phyloP scores from a whole-genome alignment of 2,113 vertebrate species.

The Hydrolagus affinis region DNA sequence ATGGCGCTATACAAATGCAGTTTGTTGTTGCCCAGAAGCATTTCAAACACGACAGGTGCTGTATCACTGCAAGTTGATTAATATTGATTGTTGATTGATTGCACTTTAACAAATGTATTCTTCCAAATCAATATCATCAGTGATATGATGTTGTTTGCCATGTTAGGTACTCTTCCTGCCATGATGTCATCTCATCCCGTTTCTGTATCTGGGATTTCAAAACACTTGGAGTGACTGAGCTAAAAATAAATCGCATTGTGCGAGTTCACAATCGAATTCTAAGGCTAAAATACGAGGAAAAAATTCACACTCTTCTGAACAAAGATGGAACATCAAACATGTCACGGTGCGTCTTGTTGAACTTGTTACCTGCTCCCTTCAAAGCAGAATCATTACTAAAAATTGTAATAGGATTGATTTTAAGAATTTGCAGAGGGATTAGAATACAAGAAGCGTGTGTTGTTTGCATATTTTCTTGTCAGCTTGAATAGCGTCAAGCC shows the following conservation, averaged over 20 bases:
- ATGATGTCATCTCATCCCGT: conserved; percentile 60
- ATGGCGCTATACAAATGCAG: too few species aligned
- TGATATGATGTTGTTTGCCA: conserved; percentile 1
- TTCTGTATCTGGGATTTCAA: conserved; percentile 66
- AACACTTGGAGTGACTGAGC: conserved; percentile 48
- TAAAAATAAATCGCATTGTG: conserved; percentile 63
- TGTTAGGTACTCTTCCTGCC: conserved; percentile 67
- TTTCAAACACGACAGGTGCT: too few species aligned
- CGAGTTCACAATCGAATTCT: conserved; percentile 66
- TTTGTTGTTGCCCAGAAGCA: too few species aligned
- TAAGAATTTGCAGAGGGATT: not conserved
- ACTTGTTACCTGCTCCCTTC: not conserved
- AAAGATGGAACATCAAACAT: conserved; percentile 42
- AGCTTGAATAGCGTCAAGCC: not conserved
- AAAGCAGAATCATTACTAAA: not conserved
- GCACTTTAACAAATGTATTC: not conserved
- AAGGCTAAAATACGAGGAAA: conserved; percentile 69
- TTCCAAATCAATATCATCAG: not conserved
- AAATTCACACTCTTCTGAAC: conserved; percentile 56
- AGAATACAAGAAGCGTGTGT: not conserved
- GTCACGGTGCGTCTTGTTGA: conserved; percentile 40
- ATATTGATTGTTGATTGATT: too few species aligned
- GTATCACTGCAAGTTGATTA: too few species aligned
- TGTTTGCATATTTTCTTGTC: not conserved
- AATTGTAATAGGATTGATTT: not conserved